Conservation (phyloP, 1,140 invertebrate species). For the Sitobion miscanthi region DNA sequence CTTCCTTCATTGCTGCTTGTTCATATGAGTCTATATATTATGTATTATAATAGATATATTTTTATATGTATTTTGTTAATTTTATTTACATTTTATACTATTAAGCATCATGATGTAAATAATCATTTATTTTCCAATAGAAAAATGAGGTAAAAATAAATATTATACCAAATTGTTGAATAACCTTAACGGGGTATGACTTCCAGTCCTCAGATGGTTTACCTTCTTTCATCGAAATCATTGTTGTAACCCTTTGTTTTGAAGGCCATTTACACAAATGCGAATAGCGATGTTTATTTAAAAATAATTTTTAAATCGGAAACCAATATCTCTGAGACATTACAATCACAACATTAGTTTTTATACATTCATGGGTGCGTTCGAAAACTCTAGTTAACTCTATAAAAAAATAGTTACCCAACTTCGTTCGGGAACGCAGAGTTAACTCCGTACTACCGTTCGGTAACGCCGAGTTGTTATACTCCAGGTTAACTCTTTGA, state of each 20-base stretch:
- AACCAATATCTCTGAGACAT: background rate
- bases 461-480: too few species aligned
- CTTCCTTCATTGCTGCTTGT: background rate
- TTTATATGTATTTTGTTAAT: background rate
- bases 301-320: background rate
- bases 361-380: background rate
- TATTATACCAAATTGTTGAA: background rate
- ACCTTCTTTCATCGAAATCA: background rate
- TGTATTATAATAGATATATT: background rate
- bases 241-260: background rate
- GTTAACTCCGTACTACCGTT: too few species aligned
- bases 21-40: background rate
- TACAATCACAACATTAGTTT: background rate
- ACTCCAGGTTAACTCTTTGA: too few species aligned
- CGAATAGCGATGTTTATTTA: background rate
- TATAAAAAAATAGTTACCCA: too few species aligned
- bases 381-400: too few species aligned
- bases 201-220: slow-evolving; percentile 5
- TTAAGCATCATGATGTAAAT: background rate
- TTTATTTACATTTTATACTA: background rate
- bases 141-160: background rate
- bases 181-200: background rate
- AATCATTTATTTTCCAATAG: background rate
- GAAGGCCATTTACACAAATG: background rate
- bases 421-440: too few species aligned